These are phyloP conservation scores for Bujurquina vittata DNA, from an alignment of 2,113 vertebrate genomes.

Conservation along the genomic window DNA sequence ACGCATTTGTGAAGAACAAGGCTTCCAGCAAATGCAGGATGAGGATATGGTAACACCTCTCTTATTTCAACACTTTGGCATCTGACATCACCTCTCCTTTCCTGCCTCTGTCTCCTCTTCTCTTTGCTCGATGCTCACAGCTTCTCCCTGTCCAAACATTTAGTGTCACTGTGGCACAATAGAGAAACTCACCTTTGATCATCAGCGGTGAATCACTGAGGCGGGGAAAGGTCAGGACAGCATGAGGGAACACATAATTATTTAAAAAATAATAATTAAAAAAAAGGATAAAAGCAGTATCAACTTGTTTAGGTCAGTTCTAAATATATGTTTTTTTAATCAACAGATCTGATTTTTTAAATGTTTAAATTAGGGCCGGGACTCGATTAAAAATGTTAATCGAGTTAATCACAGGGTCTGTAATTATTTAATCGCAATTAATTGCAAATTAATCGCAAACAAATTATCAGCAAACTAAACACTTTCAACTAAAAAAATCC, in stretches of 20 bases:
- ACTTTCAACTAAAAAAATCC: no score
- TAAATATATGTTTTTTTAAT: no score
- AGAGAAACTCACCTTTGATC: constrained; percentile 10
- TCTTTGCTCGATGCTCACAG: constrained; percentile 1
- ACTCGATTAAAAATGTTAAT: no score
- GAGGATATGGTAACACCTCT: constrained; percentile 29
- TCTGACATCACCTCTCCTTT: constrained; percentile 49
- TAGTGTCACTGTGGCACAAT: constrained; percentile 27
- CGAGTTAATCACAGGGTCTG: no score
- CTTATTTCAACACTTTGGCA: constrained; percentile 37
- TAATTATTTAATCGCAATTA: no score
- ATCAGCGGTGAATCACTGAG: neutral
- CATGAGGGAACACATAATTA: neutral
- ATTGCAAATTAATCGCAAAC: no score
- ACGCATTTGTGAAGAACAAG: neutral
- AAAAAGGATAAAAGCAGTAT: neutral
- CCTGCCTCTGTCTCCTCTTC: constrained; percentile 9
- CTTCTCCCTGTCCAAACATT: constrained; percentile 51
- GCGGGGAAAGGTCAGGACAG: neutral
- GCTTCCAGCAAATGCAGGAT: constrained; percentile 5
- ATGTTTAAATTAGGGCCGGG: no score
- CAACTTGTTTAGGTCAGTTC: neutral
- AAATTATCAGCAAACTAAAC: no score
- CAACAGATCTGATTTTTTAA: neutral
- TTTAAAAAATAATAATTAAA: neutral